A percentile compares a stretch with the other conserved stretches of the same genome.
Conservation (phyloP, 2,113 vertebrate genomes). For the Craseonycteris thonglongyai region DNA sequence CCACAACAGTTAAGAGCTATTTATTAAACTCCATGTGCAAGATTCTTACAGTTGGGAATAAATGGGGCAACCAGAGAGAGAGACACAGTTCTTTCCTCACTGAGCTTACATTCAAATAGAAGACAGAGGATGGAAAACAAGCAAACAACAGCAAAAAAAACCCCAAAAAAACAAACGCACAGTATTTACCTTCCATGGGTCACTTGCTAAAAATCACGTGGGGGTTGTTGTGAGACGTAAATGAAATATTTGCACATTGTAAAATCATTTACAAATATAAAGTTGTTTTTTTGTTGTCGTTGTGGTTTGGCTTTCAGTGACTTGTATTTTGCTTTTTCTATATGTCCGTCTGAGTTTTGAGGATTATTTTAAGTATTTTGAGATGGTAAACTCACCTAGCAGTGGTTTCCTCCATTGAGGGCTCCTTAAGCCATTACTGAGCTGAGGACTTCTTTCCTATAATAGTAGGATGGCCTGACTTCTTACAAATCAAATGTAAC, state of each 20-base stretch:
- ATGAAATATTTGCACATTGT: neutral
- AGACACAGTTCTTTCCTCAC: neutral
- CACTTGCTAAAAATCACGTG: neutral
- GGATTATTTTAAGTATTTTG: neutral
- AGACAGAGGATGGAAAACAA: neutral
- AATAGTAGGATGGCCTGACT: neutral
- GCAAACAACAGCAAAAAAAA: neutral
- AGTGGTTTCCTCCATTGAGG: neutral
- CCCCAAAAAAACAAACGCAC: no score
- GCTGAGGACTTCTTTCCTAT: fast-evolving
- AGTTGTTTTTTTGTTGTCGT: neutral
- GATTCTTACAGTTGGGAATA: neutral
- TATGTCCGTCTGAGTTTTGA: neutral
- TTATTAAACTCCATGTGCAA: neutral
- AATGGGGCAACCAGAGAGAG: neutral
- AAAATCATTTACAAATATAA: neutral
- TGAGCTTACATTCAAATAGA: neutral
- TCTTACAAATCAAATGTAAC: neutral
- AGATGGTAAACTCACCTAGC: neutral
- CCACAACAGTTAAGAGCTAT: neutral
- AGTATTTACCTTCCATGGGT: neutral
- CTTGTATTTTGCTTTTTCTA: neutral
- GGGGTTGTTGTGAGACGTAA: neutral
- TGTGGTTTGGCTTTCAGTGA: neutral
- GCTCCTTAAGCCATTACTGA: neutral